Evolutionary conservation across 2,797 vertebrate species (phyloP), one percentile per base, ranked within the genome.

Genomic region (Micropoecilia bifurca): DNA sequence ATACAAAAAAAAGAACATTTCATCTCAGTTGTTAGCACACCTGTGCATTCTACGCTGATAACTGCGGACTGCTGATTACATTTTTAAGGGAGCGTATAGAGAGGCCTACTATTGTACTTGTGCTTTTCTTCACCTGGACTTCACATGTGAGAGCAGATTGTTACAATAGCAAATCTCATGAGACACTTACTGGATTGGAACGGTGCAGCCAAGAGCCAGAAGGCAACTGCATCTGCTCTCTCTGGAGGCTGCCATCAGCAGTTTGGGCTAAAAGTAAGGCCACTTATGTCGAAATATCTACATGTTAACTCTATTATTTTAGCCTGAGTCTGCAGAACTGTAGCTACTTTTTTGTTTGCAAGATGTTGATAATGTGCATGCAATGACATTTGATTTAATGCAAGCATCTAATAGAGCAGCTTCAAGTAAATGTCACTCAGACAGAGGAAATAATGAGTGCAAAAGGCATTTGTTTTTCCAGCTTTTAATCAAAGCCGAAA

Each of bases 141-240:
- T 87, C 80, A 80, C 14, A 59, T 74, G 86, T 81, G 79, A 76
- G 77, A 85, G 79, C 69, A 61, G 73, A 47, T 83, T 92, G 90
- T 89, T 88, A 93, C 91, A 89, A 89, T 89, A 81, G 81, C 81
- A 89, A 89, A 89, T 92, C 93, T 93, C 91, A 83, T 82, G 93
- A 90, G 91, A 84, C 82, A 82, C 89, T 92, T 90, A 92, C 88
- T 93, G 92, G 86, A 80, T 87, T 91, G 92, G 91, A 95, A 94
- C 88, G 75, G 80, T 88, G 86, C 88, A 93, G 90, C 89, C 77
- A 73, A 47, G 83, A 92, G 92, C 92, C 95, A 94, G 92, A 93
- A 92, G 93, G 92, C 85, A 93, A 91, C 91, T 87, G 83, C 93
- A 94, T 94, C 93, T 95, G 93, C 90, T 91, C 85, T 93, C 93